Conservation (phyloP, 2,113 vertebrate species). For the Grus americana region DNA sequence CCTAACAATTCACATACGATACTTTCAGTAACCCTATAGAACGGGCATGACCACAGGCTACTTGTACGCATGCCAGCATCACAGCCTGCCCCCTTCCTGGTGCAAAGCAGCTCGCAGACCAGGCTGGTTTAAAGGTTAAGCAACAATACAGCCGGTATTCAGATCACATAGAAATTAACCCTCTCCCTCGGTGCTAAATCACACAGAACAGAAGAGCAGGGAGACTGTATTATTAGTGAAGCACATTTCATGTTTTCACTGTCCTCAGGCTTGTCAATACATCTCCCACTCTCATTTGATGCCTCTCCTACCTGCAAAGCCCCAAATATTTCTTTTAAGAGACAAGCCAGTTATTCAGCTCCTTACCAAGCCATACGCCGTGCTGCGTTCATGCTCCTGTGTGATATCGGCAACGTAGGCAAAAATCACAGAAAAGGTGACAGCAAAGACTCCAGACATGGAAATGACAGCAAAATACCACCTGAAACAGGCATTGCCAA, state of each 20-base stretch:
- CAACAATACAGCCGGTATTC: not conserved
- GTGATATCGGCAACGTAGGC: slow-evolving; percentile 92
- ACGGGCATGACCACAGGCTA: not conserved
- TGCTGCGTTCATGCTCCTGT: slow-evolving; percentile 90
- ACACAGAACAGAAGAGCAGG: not conserved
- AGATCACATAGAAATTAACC: not conserved
- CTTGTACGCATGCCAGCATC: not conserved
- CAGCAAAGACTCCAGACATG: slow-evolving; percentile 91
- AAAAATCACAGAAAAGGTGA: slow-evolving; percentile 92
- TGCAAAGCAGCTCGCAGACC: not conserved
- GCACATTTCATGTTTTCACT: accelerated
- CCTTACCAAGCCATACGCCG: slow-evolving; percentile 89
- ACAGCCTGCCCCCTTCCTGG: not conserved
- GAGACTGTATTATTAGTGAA: not conserved
- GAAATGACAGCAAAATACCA: slow-evolving; percentile 96
- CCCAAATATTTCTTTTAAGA: not conserved
- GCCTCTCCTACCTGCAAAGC: not conserved
- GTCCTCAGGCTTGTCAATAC: not conserved
- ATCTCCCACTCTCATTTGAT: not conserved
- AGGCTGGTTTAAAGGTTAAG: not conserved
- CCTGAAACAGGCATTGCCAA: slow-evolving; percentile 67
- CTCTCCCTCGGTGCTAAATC: not conserved
- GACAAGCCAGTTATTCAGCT: not conserved
- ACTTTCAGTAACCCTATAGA: not conserved
- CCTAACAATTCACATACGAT: accelerated